Evolutionary conservation across 2,888 invertebrate species (phyloP).

Genomic region (Cerastis rubricosa): DNA sequence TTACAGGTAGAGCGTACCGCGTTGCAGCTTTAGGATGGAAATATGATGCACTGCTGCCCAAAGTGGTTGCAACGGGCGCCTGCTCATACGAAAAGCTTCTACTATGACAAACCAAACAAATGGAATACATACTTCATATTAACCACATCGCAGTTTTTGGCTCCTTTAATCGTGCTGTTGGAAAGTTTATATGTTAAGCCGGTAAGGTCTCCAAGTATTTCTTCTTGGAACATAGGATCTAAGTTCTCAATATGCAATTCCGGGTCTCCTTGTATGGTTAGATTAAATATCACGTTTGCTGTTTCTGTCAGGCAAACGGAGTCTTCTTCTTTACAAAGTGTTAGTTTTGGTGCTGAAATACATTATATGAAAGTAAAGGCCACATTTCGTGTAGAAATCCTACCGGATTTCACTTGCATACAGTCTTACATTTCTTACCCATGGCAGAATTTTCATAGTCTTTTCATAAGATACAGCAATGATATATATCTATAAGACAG

Average conservation of each 20-base stretch:
- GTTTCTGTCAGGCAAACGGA: slow-evolving; percentile 33
- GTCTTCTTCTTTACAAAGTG: slow-evolving; percentile 43
- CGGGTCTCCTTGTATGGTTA: slow-evolving; percentile 33
- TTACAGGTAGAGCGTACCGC: no score
- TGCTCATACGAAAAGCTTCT: background rate
- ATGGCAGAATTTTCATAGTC: no score
- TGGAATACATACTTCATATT: slow-evolving; percentile 42
- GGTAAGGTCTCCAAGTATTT: slow-evolving; percentile 47
- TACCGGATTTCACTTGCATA: no score
- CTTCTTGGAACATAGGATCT: slow-evolving; percentile 48
- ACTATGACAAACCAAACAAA: background rate
- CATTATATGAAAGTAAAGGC: no score
- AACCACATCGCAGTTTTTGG: slow-evolving; percentile 33
- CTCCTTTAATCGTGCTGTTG: slow-evolving; percentile 52
- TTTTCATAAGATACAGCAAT: no score
- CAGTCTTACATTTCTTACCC: background rate
- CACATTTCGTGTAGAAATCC: background rate
- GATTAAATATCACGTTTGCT: slow-evolving; percentile 25
- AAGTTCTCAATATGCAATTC: slow-evolving; percentile 37
- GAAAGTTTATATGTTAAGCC: slow-evolving; percentile 43
- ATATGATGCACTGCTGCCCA: background rate
- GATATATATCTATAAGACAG: no score
- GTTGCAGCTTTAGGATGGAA: no score
- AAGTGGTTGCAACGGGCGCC: background rate
- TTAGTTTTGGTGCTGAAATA: slow-evolving; percentile 30